Evolutionary conservation across 2,888 invertebrate genomes (phyloP).

Genomic region (Acanthoscelides obtectus): DNA sequence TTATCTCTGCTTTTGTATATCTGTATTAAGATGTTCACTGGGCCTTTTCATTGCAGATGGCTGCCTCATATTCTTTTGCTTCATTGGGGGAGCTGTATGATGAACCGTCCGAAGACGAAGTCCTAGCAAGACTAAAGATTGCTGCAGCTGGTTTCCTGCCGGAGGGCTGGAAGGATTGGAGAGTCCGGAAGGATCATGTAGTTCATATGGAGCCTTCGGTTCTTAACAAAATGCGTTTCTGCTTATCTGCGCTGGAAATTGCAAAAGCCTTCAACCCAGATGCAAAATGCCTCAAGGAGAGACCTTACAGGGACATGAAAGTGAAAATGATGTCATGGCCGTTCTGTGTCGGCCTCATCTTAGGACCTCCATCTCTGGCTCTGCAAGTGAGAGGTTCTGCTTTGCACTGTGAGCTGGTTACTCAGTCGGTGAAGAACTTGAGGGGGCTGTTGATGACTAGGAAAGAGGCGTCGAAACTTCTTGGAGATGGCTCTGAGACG

Average conservation of each 20-base stretch:
- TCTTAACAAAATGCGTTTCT: slow-evolving; percentile 27
- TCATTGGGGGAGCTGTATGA: neutral
- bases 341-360: slow-evolving; percentile 23
- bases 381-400: neutral
- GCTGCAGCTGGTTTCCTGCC: slow-evolving; percentile 3
- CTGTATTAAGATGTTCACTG: too few relatives aligned
- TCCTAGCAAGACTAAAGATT: neutral
- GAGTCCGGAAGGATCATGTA: slow-evolving; percentile 4
- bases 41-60: too few relatives aligned
- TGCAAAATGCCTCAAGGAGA: slow-evolving; percentile 18
- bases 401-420: too few relatives aligned
- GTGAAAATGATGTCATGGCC: slow-evolving; percentile 27
- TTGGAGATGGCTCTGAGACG: too few relatives aligned
- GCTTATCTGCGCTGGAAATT: slow-evolving; percentile 25
- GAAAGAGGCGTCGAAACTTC: too few relatives aligned
- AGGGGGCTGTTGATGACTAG: too few relatives aligned
- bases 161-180: slow-evolving; percentile 18
- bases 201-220: slow-evolving; percentile 16
- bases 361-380: neutral
- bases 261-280: slow-evolving; percentile 24
- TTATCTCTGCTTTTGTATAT: too few relatives aligned
- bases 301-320: slow-evolving; percentile 23
- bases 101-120: too few relatives aligned
- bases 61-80: too few relatives aligned
- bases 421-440: too few relatives aligned